These are phyloP conservation scores for Balaeniceps rex DNA, from an alignment of 2,113 vertebrate species.

Conservation along the genomic window DNA sequence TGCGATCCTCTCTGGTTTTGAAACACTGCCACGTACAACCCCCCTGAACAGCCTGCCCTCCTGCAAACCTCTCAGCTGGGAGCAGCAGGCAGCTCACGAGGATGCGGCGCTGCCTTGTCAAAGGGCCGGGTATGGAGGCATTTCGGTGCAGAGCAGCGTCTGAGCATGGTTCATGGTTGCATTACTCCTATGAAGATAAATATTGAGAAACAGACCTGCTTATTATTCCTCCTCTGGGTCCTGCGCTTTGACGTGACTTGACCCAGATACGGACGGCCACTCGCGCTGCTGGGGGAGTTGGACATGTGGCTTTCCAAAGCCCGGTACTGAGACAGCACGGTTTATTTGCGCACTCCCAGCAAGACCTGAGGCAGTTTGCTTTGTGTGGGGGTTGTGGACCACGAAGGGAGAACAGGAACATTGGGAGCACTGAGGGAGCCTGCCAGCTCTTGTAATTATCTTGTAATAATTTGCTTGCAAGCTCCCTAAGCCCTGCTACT, in stretches of 20 bases:
- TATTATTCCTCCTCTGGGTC: background rate
- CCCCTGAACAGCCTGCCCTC: background rate
- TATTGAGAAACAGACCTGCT: background rate
- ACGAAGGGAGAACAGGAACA: background rate
- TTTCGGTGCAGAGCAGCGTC: background rate
- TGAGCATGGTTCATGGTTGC: background rate
- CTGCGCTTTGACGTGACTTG: background rate
- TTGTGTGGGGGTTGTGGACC: conserved; percentile 15
- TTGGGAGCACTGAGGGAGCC: background rate
- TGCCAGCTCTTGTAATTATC: conserved; percentile 25
- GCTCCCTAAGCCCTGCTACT: background rate
- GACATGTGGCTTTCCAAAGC: background rate
- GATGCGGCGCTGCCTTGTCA: background rate
- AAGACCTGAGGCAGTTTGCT: background rate
- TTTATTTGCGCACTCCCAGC: background rate
- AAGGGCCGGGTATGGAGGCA: background rate
- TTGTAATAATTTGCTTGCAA: conserved; percentile 14
- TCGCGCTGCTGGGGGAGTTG: background rate
- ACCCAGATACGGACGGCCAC: background rate
- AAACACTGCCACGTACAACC: accelerated
- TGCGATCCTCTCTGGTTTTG: background rate
- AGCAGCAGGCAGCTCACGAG: background rate
- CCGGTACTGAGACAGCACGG: accelerated
- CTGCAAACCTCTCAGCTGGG: background rate
- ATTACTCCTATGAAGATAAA: background rate